Evolutionary conservation across 1,140 invertebrate genomes (phyloP).

Genomic region (Trinorchestia longiramus): DNA sequence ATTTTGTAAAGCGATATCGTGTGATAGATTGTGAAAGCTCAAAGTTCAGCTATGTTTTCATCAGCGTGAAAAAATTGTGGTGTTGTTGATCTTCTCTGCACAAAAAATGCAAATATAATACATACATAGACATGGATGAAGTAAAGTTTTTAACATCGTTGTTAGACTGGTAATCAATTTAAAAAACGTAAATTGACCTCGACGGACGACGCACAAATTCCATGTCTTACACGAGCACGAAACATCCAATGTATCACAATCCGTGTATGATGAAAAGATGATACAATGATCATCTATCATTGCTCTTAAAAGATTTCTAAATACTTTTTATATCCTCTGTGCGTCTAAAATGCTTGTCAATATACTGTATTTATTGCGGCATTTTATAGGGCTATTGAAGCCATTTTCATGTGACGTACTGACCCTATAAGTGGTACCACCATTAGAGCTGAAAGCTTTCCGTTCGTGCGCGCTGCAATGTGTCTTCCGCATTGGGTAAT

Average conservation of each 20-base stretch:
- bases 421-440: not conserved
- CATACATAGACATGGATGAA: not conserved
- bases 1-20: too few relatives aligned
- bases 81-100: too few relatives aligned
- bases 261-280: not conserved
- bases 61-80: too few relatives aligned
- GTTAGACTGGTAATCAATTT: not conserved
- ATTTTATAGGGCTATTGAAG: slow-evolving; percentile 1
- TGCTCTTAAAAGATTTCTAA: not conserved
- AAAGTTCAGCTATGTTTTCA: too few relatives aligned
- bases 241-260: not conserved
- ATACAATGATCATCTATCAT: not conserved
- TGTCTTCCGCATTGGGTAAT: slow-evolving; percentile 7
- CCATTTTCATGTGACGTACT: not conserved
- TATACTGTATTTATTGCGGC: not conserved
- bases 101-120: not conserved
- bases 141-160: not conserved
- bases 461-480: not conserved
- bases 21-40: too few relatives aligned
- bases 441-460: not conserved
- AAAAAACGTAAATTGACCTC: not conserved
- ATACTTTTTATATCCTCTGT: not conserved
- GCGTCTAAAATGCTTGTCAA: not conserved
- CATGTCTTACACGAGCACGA: not conserved
- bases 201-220: not conserved